These are phyloP conservation scores for Conus ventricosus DNA, from an alignment of 1,140 invertebrate genomes.

Conservation along the genomic window DNA sequence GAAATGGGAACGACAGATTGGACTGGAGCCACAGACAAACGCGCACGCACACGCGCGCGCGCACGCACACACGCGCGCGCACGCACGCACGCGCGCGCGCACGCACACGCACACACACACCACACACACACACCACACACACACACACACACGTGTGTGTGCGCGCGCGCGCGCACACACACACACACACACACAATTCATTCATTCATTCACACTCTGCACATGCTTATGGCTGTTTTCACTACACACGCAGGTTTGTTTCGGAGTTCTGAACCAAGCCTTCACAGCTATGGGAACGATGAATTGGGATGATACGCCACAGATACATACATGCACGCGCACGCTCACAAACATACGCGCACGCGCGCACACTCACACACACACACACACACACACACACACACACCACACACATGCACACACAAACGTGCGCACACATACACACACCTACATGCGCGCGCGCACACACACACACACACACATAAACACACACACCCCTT, in stretches of 20 bases:
- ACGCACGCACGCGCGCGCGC: not conserved
- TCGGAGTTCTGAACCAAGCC: too few species aligned
- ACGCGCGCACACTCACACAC: not conserved
- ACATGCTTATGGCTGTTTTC: too few species aligned
- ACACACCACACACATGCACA: not conserved
- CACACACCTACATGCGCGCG: too few species aligned
- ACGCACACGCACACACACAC: too few species aligned
- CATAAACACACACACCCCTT: not conserved
- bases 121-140: not conserved
- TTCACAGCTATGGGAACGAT: too few species aligned
- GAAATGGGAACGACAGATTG: too few species aligned
- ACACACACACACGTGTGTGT: too few species aligned
- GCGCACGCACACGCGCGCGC: too few species aligned
- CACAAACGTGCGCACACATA: not conserved
- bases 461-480: slow-evolving; percentile 24
- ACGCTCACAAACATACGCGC: too few species aligned
- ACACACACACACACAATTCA: not conserved
- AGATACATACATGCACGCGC: not conserved
- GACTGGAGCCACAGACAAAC: too few species aligned
- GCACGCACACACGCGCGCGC: not conserved
- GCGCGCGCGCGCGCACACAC: not conserved
- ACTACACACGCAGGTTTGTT: too few species aligned
- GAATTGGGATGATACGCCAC: not conserved
- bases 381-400: slow-evolving; percentile 17
- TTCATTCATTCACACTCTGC: not conserved